A percentile compares a stretch with the other conserved stretches of the same genome.
phyloP scores from a whole-genome alignment of 2,888 invertebrate genomes.

The Leptopterna dolabrata region DNA sequence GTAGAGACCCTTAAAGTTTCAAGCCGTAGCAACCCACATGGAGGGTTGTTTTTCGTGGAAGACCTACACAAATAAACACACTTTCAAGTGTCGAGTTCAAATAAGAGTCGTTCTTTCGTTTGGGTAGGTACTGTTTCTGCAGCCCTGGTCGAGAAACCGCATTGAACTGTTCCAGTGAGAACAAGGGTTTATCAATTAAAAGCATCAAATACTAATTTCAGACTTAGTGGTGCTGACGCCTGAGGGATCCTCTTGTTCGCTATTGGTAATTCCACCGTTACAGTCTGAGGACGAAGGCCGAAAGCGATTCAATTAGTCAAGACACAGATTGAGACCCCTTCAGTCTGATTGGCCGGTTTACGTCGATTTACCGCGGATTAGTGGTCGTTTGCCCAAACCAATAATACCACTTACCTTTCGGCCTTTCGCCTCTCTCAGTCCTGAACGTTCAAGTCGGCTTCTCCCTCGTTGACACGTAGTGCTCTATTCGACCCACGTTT shows the following conservation, averaged over 20 bases:
- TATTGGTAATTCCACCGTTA: neutral
- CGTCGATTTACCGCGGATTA: slow-evolving; percentile 4
- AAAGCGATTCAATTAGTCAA: slow-evolving; percentile 9
- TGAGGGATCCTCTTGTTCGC: neutral
- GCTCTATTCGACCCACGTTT: slow-evolving; percentile 10
- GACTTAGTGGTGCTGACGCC: neutral
- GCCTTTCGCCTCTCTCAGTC: neutral
- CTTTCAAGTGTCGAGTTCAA: too few relatives aligned
- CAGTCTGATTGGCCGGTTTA: neutral
- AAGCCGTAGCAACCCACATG: too few relatives aligned
- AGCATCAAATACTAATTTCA: too few relatives aligned
- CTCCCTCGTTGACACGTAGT: neutral
- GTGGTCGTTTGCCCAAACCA: slow-evolving; percentile 16
- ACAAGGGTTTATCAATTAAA: too few relatives aligned
- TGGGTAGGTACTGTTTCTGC: too few relatives aligned
- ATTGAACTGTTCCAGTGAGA: too few relatives aligned
- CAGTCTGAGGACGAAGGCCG: neutral
- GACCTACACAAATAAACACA: too few relatives aligned
- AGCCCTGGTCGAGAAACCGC: too few relatives aligned
- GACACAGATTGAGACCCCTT: slow-evolving; percentile 13
- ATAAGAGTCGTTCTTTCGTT: too few relatives aligned
- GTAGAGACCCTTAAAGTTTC: too few relatives aligned
- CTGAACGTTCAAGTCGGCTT: neutral
- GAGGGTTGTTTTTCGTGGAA: too few relatives aligned
- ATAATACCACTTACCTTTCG: slow-evolving; percentile 15